A percentile compares a stretch with the other conserved stretches of the same genome.
Conservation (phyloP, 1,140 invertebrate species). For the Trachelipus rathkii region DNA sequence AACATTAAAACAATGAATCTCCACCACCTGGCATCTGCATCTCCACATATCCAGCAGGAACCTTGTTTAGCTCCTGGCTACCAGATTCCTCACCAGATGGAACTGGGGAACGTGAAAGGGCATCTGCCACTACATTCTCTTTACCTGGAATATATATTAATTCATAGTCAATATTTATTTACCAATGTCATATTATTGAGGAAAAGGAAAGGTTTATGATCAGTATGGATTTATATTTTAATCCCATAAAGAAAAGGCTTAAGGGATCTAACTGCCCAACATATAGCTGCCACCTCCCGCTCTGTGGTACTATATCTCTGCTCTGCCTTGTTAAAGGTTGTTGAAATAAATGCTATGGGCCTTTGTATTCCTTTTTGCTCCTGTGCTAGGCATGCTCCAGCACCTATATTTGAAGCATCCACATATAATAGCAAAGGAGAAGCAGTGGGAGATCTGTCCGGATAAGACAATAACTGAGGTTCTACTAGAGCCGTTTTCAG, state of each 20-base stretch:
- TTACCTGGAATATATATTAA: slow-evolving; percentile 4
- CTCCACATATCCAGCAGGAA: neutral
- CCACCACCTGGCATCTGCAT: neutral
- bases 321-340: neutral
- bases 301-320: neutral
- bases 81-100: neutral
- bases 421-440: slow-evolving; percentile 10
- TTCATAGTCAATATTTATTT: neutral
- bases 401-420: slow-evolving; percentile 18
- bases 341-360: slow-evolving; percentile 3
- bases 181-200: neutral
- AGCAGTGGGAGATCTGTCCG: no score
- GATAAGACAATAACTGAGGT: no score
- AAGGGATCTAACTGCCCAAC: slow-evolving; percentile 12
- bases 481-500: no score
- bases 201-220: slow-evolving; percentile 10
- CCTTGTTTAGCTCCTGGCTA: neutral
- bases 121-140: slow-evolving; percentile 9
- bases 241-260: slow-evolving; percentile 16
- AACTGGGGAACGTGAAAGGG: neutral
- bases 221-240: neutral
- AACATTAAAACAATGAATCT: neutral
- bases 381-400: slow-evolving; percentile 18
- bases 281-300: neutral
- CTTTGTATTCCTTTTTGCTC: neutral